A percentile compares a stretch with the other conserved stretches of the same genome.
Conservation (phyloP, 92 coral and sea anemone genomes). For the Pocillopora grandis region DNA sequence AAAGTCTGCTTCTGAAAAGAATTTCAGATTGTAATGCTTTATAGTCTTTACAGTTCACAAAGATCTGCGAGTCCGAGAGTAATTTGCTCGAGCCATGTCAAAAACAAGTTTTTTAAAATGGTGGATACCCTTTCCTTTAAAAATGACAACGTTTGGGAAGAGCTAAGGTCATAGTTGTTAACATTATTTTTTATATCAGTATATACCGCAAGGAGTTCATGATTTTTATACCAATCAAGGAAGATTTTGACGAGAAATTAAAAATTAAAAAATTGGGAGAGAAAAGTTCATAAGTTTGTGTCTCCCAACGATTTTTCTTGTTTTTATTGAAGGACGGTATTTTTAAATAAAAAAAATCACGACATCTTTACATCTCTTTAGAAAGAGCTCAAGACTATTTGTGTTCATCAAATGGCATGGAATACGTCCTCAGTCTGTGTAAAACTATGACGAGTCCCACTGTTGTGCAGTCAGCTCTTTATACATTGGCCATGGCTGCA, state of each 20-base stretch:
- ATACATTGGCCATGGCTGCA: slow-evolving; percentile 22
- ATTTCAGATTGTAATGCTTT: background rate
- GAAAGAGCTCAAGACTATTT: slow-evolving; percentile 46
- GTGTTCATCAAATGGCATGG: slow-evolving; percentile 32
- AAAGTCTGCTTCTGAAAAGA: background rate
- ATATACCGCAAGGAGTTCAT: too few species aligned
- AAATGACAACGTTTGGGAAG: too few species aligned
- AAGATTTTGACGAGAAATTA: too few species aligned
- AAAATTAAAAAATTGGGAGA: too few species aligned
- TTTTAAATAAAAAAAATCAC: background rate
- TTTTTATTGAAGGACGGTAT: background rate
- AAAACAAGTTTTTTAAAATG: too few species aligned
- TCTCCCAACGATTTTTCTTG: background rate
- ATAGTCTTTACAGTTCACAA: background rate
- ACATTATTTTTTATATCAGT: too few species aligned
- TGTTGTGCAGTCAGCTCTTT: slow-evolving; percentile 14
- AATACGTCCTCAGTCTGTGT: slow-evolving; percentile 27
- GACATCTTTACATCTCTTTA: background rate
- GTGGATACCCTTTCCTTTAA: too few species aligned
- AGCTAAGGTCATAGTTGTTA: too few species aligned
- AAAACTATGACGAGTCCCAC: background rate
- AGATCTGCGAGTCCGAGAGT: too few species aligned
- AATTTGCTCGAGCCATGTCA: too few species aligned
- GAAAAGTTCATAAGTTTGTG: background rate
- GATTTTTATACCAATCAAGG: too few species aligned